phyloP scores from a whole-genome alignment of 2,113 vertebrate species.

The Pipa parva region DNA sequence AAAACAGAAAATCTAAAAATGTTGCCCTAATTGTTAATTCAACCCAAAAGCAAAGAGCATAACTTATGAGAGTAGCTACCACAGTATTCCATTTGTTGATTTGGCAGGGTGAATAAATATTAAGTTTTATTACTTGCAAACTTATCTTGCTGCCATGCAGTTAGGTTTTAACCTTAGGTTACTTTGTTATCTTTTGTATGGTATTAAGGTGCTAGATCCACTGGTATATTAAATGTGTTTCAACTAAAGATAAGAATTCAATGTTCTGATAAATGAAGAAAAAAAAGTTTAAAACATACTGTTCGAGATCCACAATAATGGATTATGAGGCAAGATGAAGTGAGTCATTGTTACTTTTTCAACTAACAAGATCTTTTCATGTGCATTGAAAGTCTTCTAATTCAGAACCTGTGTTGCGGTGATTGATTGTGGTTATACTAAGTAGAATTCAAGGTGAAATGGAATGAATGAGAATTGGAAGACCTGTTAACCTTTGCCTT shows the following conservation, averaged over 20 bases:
- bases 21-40: too few relatives aligned
- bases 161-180: constrained; percentile 14
- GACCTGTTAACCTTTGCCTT: constrained; percentile 36
- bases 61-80: background rate
- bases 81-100: constrained; percentile 6
- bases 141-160: constrained; percentile 6
- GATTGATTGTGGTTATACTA: constrained; percentile 38
- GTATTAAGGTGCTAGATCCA: constrained; percentile 11
- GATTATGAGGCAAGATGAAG: constrained; percentile 34
- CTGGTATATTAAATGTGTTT: constrained; percentile 24
- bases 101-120: constrained; percentile 9
- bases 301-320: constrained; percentile 29
- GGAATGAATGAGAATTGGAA: constrained; percentile 31
- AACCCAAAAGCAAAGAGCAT: too few relatives aligned
- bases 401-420: constrained; percentile 30
- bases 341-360: constrained; percentile 38
- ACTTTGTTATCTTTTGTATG: constrained; percentile 16
- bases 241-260: constrained; percentile 34
- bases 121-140: constrained; percentile 3
- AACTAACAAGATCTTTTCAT: constrained; percentile 37
- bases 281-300: constrained; percentile 27
- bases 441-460: constrained; percentile 36
- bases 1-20: too few relatives aligned
- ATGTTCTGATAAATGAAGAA: constrained; percentile 26
- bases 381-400: constrained; percentile 24